Percentiles rank a stretch among this genome's conserved stretches.
Conservation (phyloP, 2,113 vertebrate genomes). For the Bubo scandiacus region DNA sequence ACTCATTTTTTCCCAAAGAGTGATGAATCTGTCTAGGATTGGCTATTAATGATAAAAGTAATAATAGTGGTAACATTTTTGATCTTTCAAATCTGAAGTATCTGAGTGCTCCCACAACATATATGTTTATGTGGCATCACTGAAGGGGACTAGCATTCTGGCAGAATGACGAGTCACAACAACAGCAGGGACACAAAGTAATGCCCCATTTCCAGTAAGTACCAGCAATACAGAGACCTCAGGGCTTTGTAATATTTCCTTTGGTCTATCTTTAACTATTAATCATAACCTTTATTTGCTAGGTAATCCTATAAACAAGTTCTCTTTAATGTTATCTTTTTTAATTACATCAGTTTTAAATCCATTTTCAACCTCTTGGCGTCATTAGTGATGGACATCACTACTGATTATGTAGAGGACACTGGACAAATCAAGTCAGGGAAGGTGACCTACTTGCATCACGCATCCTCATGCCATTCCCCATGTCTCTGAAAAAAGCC, state of each 20-base stretch:
- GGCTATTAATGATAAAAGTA: background rate
- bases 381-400: background rate
- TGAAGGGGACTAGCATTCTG: background rate
- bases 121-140: background rate
- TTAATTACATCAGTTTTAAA: background rate
- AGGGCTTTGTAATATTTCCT: background rate
- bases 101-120: background rate
- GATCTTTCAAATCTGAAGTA: background rate
- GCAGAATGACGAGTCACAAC: background rate
- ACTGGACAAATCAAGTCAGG: background rate
- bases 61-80: background rate
- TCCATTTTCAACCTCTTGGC: background rate
- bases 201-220: background rate
- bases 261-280: background rate
- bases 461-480: background rate
- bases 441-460: background rate
- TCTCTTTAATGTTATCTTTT: background rate
- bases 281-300: background rate
- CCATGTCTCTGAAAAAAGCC: background rate
- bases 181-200: background rate
- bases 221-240: background rate
- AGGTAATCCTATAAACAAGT: background rate
- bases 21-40: background rate
- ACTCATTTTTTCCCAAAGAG: background rate
- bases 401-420: background rate